phyloP scores from a whole-genome alignment of 2,888 invertebrate species.

The Iselma pallidipennis region DNA sequence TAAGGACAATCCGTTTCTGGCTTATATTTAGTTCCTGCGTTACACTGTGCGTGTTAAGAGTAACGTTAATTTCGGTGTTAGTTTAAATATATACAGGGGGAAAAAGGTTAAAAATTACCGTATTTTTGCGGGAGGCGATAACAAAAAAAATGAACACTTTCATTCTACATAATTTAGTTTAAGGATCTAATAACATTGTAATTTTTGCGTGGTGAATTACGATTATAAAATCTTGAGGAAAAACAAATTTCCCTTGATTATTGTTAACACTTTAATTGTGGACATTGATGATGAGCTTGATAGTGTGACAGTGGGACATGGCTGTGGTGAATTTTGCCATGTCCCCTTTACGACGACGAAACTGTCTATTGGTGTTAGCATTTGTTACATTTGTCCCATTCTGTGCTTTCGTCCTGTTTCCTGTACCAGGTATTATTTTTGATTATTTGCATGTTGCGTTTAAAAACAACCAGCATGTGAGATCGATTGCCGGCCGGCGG shows the following conservation, averaged over 20 bases:
- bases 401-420: slow-evolving; percentile 59
- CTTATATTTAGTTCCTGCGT: slow-evolving; percentile 17
- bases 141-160: too few species aligned
- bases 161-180: too few species aligned
- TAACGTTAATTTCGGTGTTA: too few species aligned
- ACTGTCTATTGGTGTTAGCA: slow-evolving; percentile 61
- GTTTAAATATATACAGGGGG: too few species aligned
- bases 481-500: background rate
- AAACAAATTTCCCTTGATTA: too few species aligned
- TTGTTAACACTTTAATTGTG: too few species aligned
- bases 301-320: slow-evolving; percentile 39
- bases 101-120: too few species aligned
- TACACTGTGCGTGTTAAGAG: background rate
- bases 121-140: too few species aligned
- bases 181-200: too few species aligned
- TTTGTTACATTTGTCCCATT: slow-evolving; percentile 63
- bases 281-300: background rate
- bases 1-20: slow-evolving; percentile 26
- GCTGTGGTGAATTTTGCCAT: slow-evolving; percentile 49
- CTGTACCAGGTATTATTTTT: slow-evolving; percentile 57
- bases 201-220: too few species aligned
- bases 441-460: background rate
- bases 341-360: slow-evolving; percentile 60
- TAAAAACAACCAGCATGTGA: background rate
- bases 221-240: too few species aligned